Base-by-base conservation (phyloP, 2,888 invertebrate genomes). In the Andricus quercusramuli region DNA sequence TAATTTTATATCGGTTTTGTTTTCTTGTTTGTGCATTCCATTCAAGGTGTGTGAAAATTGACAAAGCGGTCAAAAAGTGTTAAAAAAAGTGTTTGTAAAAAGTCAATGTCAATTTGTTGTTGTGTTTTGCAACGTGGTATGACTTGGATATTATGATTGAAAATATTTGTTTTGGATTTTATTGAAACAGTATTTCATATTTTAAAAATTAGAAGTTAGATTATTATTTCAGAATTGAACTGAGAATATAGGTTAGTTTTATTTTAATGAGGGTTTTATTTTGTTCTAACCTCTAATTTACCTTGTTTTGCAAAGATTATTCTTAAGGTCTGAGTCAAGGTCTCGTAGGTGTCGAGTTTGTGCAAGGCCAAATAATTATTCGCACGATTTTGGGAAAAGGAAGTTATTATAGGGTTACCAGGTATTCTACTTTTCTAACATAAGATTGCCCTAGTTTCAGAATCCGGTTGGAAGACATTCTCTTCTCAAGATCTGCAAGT, bases 221-320 rank as follows among this genome's bases (percentile, higher is more conserved):
- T 47, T 47, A 47, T 47, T 47, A 47, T 47, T 47, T 47, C 17
- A 47, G 15, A 47, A 47, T 47, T 13, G 1, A 62, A 13, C 13
- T 25, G 15, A 15, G 25, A 62, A 29, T 62, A 25, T 25, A 15
- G 11, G 59, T 62, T 59, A n/a, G 25, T 22, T 62, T 25, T 25
- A 22, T 62, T 62, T 13, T 13, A 22, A 25, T 25, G 25, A 22
- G 11, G 3, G 22, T 62, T 62, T 62, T 13, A 4, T 62, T 62
- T 62, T 25, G 13, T 62, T 62, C 62, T 62, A 62, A 62, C 62
- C 62, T 62, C 62, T 62, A 62, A 62, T 62, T 25, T 37, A n/a
- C 13, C 62, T 62, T 62, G 13, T 62, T 62, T 59, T 62, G 62
- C 13, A 15, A 62, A 1, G 11, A 62, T 22, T 22, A 22, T 62